Percentiles rank a stretch among this genome's conserved stretches.
phyloP scores from a whole-genome alignment of 2,888 invertebrate genomes.

The Aleiodes alternator region DNA sequence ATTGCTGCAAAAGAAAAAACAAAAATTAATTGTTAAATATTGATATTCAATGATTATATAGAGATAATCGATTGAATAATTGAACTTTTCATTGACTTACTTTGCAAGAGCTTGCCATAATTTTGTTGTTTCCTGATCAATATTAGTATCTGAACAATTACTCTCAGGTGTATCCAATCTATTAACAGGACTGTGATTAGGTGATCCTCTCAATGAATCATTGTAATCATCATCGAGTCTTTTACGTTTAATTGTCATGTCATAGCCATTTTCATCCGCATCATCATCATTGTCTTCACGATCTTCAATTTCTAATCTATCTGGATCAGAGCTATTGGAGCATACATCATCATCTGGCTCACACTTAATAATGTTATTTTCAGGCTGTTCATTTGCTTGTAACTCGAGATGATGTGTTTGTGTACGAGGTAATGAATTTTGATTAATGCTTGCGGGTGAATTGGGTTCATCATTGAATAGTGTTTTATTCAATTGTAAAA shows the following conservation, averaged over 20 bases:
- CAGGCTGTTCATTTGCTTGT: slow-evolving; percentile 60
- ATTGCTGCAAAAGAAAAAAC: slow-evolving; percentile 63
- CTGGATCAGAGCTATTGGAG: slow-evolving; percentile 86
- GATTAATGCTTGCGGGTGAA: slow-evolving; percentile 72
- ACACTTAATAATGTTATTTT: slow-evolving; percentile 69
- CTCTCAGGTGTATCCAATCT: slow-evolving; percentile 74
- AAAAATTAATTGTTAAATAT: slow-evolving; percentile 17
- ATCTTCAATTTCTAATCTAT: slow-evolving; percentile 83
- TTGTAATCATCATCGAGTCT: slow-evolving; percentile 65
- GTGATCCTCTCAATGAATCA: slow-evolving; percentile 64
- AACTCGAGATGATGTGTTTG: slow-evolving; percentile 69
- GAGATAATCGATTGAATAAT: background rate
- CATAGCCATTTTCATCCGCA: slow-evolving; percentile 69
- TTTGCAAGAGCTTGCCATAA: slow-evolving; percentile 70
- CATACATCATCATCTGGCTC: slow-evolving; percentile 81
- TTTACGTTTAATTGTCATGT: slow-evolving; percentile 69
- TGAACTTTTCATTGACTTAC: slow-evolving; percentile 54
- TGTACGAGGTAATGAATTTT: slow-evolving; percentile 70
- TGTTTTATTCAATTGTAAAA: slow-evolving; percentile 71
- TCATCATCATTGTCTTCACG: slow-evolving; percentile 69
- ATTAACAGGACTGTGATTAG: slow-evolving; percentile 69
- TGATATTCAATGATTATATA: background rate
- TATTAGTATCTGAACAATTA: slow-evolving; percentile 72
- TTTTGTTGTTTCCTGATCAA: slow-evolving; percentile 71
- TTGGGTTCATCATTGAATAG: slow-evolving; percentile 72